Evolutionary conservation across 2,888 invertebrate genomes (phyloP), one percentile per base, ranked within the genome.

Genomic region (Nemotelus nigrinus): DNA sequence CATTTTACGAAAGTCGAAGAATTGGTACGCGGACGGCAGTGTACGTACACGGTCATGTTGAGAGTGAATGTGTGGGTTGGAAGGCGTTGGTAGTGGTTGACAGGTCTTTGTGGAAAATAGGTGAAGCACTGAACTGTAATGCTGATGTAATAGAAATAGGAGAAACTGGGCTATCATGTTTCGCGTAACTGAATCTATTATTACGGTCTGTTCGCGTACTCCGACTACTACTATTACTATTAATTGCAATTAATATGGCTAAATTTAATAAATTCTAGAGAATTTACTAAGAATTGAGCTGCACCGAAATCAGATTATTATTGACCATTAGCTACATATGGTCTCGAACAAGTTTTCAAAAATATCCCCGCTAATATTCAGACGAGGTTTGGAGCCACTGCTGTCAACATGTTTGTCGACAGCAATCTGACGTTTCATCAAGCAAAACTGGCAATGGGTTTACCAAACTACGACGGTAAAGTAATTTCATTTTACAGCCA

Each of bases 381-480:
- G 25, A 1, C 25, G 25, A 25, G 3, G 63, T 63, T 63, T 4
- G 5, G 6, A 41, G 39, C 68, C 68, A 50, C 68, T 68, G 68
- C 25, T 58, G 72, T 72, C 72, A 72, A 72, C 58, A 44, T 10
- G 10, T 43, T 47, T 47, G 47, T 44, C 57, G 47, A 72, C n/a
- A 58, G 2, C 10, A 5, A 10, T 3, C 25, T 44, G 72, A 72
- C 47, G 43, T 70, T 70, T 70, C 45, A 45, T 45, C 3, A 3
- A 39, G 47, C 45, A 65, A 63, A 65, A 6, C 45, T 41, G 81
- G 82, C 80, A 81, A 85, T 85, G 85, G 83, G 81, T 78, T 82
- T 82, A 77, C 82, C 84, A 6, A 84, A 81, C 79, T 86, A 86
- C 76, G 86, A 86, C 83, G 85, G 84, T 85, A 82, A 80, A 25